Evolutionary conservation across 2,797 vertebrate genomes (phyloP).

Genomic region (Tympanoctomys barrerae): DNA sequence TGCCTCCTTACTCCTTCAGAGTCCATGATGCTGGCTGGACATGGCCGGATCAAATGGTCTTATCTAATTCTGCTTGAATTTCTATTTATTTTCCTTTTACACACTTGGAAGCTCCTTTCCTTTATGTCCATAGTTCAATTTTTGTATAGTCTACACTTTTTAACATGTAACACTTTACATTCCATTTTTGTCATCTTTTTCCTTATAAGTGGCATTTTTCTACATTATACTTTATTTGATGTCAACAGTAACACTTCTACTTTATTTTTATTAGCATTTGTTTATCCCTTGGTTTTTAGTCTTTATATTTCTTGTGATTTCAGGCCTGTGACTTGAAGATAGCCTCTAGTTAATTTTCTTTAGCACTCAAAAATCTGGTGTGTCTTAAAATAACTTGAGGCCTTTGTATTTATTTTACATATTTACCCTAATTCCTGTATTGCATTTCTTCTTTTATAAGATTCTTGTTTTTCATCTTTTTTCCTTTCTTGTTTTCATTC

Average conservation of each 20-base stretch:
- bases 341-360: not conserved
- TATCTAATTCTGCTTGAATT: not conserved
- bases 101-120: not conserved
- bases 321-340: not conserved
- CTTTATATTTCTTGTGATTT: not conserved
- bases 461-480: not conserved
- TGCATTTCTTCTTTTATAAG: not conserved
- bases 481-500: not conserved
- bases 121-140: not conserved
- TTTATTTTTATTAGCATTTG: constrained; percentile 7
- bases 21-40: not conserved
- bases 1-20: not conserved
- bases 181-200: not conserved
- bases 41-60: not conserved
- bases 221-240: not conserved
- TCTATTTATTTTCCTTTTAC: not conserved
- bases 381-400: not conserved
- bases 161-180: not conserved
- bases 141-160: not conserved
- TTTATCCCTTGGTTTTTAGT: not conserved
- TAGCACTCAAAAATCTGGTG: not conserved
- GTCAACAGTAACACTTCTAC: not conserved
- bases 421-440: not conserved
- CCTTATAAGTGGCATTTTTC: not conserved
- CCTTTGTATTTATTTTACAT: not conserved